Conservation (phyloP, 2,888 invertebrate species). For the Eudasyphora cyanicolor region DNA sequence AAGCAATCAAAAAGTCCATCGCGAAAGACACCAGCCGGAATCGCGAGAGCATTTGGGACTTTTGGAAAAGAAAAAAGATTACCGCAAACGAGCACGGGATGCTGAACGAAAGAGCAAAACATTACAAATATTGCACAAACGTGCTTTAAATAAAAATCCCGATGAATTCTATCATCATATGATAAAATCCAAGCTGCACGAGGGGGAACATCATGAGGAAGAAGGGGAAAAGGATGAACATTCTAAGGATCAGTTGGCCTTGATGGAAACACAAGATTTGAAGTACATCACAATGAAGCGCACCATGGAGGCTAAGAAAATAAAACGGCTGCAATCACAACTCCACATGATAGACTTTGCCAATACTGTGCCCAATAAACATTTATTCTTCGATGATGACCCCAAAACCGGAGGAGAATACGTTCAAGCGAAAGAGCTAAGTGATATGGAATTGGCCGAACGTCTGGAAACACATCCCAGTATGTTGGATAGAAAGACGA, state of each 20-base stretch:
- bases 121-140: slow-evolving; percentile 89
- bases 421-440: slow-evolving; percentile 75
- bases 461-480: slow-evolving; percentile 88
- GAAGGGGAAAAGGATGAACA: slow-evolving; percentile 87
- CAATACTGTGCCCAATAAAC: slow-evolving; percentile 86
- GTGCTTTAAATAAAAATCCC: slow-evolving; percentile 95
- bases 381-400: slow-evolving; percentile 89
- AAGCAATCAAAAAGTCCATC: slow-evolving; percentile 90
- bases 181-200: slow-evolving; percentile 90
- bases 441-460: slow-evolving; percentile 85
- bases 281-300: slow-evolving; percentile 93
- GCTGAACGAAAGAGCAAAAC: slow-evolving; percentile 91
- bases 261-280: slow-evolving; percentile 95
- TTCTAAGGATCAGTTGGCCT: slow-evolving; percentile 89
- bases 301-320: slow-evolving; percentile 89
- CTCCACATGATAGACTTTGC: slow-evolving; percentile 91
- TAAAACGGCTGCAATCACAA: slow-evolving; percentile 84
- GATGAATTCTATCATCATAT: slow-evolving; percentile 99
- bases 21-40: slow-evolving; percentile 92
- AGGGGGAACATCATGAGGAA: slow-evolving; percentile 86
- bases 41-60: slow-evolving; percentile 88
- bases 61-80: slow-evolving; percentile 94
- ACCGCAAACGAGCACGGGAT: slow-evolving; percentile 88
- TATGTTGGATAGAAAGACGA: slow-evolving; percentile 85
- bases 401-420: slow-evolving; percentile 78